These are phyloP conservation scores for Chelonia mydas DNA, from an alignment of 2,797 vertebrate species.

Conservation along the genomic window DNA sequence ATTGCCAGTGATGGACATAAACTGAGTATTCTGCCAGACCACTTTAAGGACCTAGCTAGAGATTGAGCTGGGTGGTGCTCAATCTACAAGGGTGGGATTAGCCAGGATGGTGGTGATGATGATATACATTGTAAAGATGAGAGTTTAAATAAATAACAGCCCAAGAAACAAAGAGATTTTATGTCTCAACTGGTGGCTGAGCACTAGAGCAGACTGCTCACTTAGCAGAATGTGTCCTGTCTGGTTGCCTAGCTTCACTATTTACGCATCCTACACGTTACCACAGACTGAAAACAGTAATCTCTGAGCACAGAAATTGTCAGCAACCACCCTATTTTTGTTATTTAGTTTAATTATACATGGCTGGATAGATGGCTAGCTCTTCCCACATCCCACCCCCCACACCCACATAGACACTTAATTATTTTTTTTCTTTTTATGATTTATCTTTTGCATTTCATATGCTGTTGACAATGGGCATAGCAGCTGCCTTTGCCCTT, in stretches of 20 bases:
- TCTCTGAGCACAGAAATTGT: slow-evolving; percentile 32
- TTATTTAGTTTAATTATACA: slow-evolving; percentile 66
- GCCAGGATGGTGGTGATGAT: background rate
- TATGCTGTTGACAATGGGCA: background rate
- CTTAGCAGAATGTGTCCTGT: slow-evolving; percentile 14
- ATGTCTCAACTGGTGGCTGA: background rate
- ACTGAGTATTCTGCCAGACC: background rate
- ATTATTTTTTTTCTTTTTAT: background rate
- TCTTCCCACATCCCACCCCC: background rate
- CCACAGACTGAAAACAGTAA: slow-evolving; percentile 58
- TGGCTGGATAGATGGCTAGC: slow-evolving; percentile 25
- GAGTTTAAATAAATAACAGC: background rate
- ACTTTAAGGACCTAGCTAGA: background rate
- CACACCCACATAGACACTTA: too few species aligned
- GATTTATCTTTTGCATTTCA: background rate
- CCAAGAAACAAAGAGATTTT: too few species aligned
- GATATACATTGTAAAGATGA: background rate
- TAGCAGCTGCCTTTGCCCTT: background rate
- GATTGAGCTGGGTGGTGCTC: background rate
- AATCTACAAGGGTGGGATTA: background rate
- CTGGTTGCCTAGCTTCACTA: slow-evolving; percentile 30
- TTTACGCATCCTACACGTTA: slow-evolving; percentile 1
- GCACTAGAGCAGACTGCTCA: background rate
- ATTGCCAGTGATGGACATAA: background rate
- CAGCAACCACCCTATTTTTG: slow-evolving; percentile 56